Conservation (phyloP, 2,888 invertebrate species). For the Apomyelois bistriatella region DNA sequence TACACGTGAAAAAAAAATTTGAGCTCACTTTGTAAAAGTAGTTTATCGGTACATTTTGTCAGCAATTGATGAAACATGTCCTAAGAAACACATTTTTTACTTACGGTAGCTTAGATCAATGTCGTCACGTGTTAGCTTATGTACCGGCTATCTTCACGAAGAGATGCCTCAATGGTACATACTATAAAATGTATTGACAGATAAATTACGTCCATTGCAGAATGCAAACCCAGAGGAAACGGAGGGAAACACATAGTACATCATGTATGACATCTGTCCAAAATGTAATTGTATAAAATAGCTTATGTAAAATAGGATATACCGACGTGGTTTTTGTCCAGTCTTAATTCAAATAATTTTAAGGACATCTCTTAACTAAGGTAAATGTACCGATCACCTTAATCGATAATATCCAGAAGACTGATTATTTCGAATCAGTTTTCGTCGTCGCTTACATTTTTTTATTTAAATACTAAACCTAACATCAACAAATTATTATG, state of each 20-base stretch:
- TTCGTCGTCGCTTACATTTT: slow-evolving; percentile 3
- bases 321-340: slow-evolving; percentile 28
- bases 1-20: no score
- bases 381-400: slow-evolving; percentile 8
- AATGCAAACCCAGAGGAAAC: slow-evolving; percentile 67
- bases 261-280: slow-evolving; percentile 56
- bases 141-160: slow-evolving; percentile 32
- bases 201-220: slow-evolving; percentile 74
- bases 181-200: slow-evolving; percentile 47
- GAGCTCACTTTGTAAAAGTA: no score
- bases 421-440: background rate
- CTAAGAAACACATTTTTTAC: slow-evolving; percentile 30
- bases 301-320: slow-evolving; percentile 28
- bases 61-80: no score
- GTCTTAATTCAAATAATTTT: background rate
- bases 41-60: no score
- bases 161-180: slow-evolving; percentile 27
- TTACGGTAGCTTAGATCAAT: slow-evolving; percentile 60
- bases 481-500: no score
- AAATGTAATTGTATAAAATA: slow-evolving; percentile 37
- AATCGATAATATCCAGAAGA: background rate
- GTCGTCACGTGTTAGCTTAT: slow-evolving; percentile 65
- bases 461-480: background rate
- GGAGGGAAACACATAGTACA: slow-evolving; percentile 69
- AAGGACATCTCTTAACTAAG: background rate